Percentiles rank a stretch among this genome's conserved stretches.
These are phyloP conservation scores for Sinelater perroti DNA, from an alignment of 2,888 invertebrate genomes.

Conservation along the genomic window DNA sequence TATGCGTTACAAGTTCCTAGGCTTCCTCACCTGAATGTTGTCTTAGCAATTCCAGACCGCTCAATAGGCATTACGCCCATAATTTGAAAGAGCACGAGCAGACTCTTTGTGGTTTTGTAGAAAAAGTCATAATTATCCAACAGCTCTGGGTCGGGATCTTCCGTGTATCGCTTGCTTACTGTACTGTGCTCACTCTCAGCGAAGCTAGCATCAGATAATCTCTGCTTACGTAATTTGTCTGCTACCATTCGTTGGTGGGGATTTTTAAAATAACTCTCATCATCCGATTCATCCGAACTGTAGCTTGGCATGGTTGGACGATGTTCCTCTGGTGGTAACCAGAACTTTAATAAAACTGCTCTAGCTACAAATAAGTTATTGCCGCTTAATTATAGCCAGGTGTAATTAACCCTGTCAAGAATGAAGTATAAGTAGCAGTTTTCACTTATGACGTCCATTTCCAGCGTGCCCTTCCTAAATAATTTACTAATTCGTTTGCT, in stretches of 20 bases:
- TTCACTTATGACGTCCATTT: too few relatives aligned
- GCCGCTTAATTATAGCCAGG: too few relatives aligned
- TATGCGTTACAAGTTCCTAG: background rate
- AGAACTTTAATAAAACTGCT: too few relatives aligned
- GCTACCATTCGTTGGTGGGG: slow-evolving; percentile 47
- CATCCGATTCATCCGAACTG: slow-evolving; percentile 14
- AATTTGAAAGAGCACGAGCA: slow-evolving; percentile 75
- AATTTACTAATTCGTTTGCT: slow-evolving; percentile 34
- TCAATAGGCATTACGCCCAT: slow-evolving; percentile 82
- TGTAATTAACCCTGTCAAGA: too few relatives aligned
- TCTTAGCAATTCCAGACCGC: slow-evolving; percentile 67
- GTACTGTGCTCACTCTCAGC: slow-evolving; percentile 1
- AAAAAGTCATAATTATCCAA: slow-evolving; percentile 75
- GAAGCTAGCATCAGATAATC: slow-evolving; percentile 39
- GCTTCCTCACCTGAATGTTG: slow-evolving; percentile 53
- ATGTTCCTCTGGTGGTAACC: too few relatives aligned
- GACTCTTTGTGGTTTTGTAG: slow-evolving; percentile 74
- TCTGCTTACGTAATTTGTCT: slow-evolving; percentile 43
- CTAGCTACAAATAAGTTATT: too few relatives aligned
- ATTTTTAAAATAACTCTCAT: slow-evolving; percentile 41
- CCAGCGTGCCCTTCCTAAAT: too few relatives aligned
- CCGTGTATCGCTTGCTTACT: slow-evolving; percentile 26
- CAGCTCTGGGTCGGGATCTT: slow-evolving; percentile 61
- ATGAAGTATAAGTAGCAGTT: too few relatives aligned
- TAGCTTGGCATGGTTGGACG: slow-evolving; percentile 31